Percentiles rank a stretch among this genome's conserved stretches.
Evolutionary conservation across 2,797 vertebrate species (phyloP).

Genomic region (Sciurus vulgaris): DNA sequence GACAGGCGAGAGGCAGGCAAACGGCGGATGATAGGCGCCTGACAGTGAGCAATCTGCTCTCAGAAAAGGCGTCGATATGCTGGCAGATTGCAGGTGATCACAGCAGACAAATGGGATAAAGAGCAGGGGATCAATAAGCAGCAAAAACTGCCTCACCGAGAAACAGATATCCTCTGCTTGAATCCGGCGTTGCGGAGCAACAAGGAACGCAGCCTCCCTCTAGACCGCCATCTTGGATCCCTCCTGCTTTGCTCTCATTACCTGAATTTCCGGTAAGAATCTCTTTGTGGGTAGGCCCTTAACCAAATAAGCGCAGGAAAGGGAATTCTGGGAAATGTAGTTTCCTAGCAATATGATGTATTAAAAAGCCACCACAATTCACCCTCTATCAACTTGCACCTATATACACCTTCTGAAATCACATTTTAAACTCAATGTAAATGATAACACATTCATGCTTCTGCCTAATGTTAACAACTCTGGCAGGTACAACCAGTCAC

Average conservation of each 20-base stretch:
- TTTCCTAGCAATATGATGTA: not conserved
- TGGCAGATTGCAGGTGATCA: too few relatives aligned
- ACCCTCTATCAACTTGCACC: not conserved
- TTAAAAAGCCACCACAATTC: not conserved
- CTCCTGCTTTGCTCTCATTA: not conserved
- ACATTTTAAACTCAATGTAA: not conserved
- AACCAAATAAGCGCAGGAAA: not conserved
- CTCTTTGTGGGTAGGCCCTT: not conserved
- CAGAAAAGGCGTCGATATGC: too few relatives aligned
- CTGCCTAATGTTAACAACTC: not conserved
- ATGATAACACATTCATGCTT: not conserved
- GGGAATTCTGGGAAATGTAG: not conserved
- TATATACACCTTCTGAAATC: not conserved
- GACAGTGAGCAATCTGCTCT: too few relatives aligned
- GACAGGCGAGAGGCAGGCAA: too few relatives aligned
- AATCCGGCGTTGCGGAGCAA: too few relatives aligned
- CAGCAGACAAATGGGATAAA: too few relatives aligned
- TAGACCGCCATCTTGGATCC: too few relatives aligned
- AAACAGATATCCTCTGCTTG: too few relatives aligned
- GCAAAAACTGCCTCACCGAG: too few relatives aligned
- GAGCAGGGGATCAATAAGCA: too few relatives aligned
- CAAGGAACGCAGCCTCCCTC: too few relatives aligned
- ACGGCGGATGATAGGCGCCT: too few relatives aligned
- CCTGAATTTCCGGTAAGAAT: conserved; percentile 13
- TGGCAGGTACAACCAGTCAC: not conserved